A percentile compares a stretch with the other conserved stretches of the same genome.
phyloP scores from a whole-genome alignment of 2,797 vertebrate genomes.

The Malurus leucopterus region DNA sequence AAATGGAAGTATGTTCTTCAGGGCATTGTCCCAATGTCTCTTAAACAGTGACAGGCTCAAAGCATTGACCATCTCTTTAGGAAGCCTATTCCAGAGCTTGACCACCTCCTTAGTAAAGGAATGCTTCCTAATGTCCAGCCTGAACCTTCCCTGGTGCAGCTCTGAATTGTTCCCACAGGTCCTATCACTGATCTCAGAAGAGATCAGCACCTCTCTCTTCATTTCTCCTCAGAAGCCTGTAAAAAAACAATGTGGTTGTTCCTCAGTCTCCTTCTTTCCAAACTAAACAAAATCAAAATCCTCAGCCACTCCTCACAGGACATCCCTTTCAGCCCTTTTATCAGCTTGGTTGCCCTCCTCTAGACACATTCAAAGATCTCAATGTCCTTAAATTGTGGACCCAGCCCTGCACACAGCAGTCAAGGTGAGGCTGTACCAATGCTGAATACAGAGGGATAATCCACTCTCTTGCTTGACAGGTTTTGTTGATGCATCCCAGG shows the following conservation, averaged over 20 bases:
- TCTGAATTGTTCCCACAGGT: not conserved
- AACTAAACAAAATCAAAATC: not conserved
- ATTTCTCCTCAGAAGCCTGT: not conserved
- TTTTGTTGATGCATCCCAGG: not conserved
- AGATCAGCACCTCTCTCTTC: not conserved
- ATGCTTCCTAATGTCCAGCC: not conserved
- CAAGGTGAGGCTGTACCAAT: fast-evolving
- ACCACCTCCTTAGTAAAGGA: not conserved
- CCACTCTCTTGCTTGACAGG: fast-evolving
- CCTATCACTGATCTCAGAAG: not conserved
- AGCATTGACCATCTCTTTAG: fast-evolving
- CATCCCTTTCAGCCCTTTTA: not conserved
- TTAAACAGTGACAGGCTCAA: not conserved
- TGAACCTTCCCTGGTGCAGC: not conserved
- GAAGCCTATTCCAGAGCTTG: not conserved
- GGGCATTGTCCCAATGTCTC: not conserved
- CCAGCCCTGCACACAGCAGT: not conserved
- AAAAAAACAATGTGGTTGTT: not conserved
- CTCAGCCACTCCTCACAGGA: fast-evolving
- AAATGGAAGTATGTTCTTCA: not conserved
- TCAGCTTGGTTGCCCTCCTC: not conserved
- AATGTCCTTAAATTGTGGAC: not conserved
- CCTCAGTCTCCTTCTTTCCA: not conserved
- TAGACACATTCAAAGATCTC: not conserved
- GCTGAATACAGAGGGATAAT: not conserved